Conservation (phyloP, 2,888 invertebrate genomes). For the Carpatolechia fugitivella region DNA sequence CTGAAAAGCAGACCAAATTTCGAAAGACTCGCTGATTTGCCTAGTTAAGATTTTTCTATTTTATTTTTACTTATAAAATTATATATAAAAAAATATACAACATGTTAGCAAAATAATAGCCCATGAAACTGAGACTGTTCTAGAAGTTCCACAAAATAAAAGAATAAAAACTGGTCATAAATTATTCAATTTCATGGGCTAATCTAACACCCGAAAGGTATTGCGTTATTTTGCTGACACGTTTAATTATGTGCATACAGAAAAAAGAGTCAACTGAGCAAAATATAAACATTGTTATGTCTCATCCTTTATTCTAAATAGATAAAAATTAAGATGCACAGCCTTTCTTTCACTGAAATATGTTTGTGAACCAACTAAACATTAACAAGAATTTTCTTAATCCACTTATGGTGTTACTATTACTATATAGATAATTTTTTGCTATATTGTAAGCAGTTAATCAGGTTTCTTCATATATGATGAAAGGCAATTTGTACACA, state of each 20-base stretch:
- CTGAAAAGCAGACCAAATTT: too few species aligned
- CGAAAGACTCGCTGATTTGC: too few species aligned
- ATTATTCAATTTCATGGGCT: too few species aligned
- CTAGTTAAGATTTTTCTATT: too few species aligned
- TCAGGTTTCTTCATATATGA: not conserved
- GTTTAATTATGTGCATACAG: not conserved
- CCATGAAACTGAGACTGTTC: too few species aligned
- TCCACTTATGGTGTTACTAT: not conserved
- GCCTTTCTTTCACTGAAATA: not conserved
- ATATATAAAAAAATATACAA: too few species aligned
- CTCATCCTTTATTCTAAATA: not conserved
- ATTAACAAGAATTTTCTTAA: not conserved
- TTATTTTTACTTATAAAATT: too few species aligned
- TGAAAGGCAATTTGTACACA: slow-evolving; percentile 3
- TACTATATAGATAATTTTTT: not conserved
- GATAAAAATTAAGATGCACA: not conserved
- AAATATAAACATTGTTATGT: not conserved
- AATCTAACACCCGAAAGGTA: too few species aligned
- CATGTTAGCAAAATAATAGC: too few species aligned
- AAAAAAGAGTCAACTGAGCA: not conserved
- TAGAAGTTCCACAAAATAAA: too few species aligned
- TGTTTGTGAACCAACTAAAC: not conserved
- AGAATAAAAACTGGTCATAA: too few species aligned
- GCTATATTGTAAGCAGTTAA: not conserved
- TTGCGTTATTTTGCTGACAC: too few species aligned